These are phyloP conservation scores for Spilarctia lutea DNA, from an alignment of 2,888 invertebrate species.

Conservation along the genomic window DNA sequence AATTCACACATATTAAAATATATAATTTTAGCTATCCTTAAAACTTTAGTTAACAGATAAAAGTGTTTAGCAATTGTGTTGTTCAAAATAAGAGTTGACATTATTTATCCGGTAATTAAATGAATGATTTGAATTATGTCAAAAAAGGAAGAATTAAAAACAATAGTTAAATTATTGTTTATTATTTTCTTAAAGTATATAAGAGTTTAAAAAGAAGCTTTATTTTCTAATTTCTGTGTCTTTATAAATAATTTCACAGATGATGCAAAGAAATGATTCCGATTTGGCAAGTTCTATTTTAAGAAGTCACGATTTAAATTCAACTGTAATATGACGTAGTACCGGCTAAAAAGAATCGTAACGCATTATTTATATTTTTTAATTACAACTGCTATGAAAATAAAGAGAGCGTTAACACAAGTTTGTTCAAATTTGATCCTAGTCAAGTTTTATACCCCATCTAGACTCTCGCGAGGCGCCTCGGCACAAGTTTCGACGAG, in stretches of 20 bases:
- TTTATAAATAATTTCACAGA: neutral
- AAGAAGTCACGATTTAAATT: neutral
- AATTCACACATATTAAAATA: neutral
- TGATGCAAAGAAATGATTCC: neutral
- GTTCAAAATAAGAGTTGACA: neutral
- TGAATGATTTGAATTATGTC: neutral
- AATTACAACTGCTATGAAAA: neutral
- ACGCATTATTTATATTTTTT: neutral
- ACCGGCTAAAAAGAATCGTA: neutral
- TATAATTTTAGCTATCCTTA: neutral
- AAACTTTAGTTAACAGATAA: neutral
- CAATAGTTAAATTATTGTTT: neutral
- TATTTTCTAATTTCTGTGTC: neutral
- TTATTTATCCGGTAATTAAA: neutral
- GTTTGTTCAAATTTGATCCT: too few relatives aligned
- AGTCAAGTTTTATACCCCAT: too few relatives aligned
- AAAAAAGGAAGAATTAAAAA: neutral
- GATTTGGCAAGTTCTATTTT: too few relatives aligned
- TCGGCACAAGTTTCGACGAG: too few relatives aligned
- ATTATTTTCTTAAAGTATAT: too few relatives aligned
- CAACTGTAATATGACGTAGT: neutral
- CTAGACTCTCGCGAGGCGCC: too few relatives aligned
- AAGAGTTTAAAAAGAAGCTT: too few relatives aligned
- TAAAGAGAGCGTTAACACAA: too few relatives aligned
- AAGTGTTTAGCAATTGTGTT: too few relatives aligned